phyloP scores from a whole-genome alignment of 2,797 vertebrate genomes.

The Acipenser transmontanus region DNA sequence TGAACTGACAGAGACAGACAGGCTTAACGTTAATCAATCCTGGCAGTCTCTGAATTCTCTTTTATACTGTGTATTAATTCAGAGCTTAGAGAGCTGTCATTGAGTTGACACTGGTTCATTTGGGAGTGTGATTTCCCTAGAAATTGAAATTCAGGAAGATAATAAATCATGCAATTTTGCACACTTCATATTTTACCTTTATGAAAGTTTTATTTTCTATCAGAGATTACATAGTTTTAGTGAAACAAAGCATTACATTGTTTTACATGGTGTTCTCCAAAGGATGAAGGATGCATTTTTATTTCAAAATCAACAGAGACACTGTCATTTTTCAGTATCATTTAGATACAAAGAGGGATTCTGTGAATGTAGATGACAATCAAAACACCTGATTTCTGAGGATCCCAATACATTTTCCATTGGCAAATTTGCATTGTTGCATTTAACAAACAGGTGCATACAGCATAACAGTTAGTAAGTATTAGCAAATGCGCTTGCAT shows the following conservation, averaged over 20 bases:
- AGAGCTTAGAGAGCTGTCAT: conserved; percentile 23
- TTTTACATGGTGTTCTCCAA: conserved; percentile 12
- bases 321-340: background rate
- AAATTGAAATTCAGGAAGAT: conserved; percentile 42
- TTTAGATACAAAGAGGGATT: too few species aligned
- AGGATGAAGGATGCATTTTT: conserved; percentile 5
- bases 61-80: conserved; percentile 52
- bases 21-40: conserved; percentile 53
- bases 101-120: conserved; percentile 35
- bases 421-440: too few species aligned
- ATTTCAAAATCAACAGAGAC: conserved; percentile 11
- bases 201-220: conserved; percentile 25
- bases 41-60: conserved; percentile 43
- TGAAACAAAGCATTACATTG: conserved; percentile 23
- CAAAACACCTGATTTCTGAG: too few species aligned
- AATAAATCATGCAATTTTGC: conserved; percentile 48
- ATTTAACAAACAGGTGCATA: too few species aligned
- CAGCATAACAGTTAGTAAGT: too few species aligned
- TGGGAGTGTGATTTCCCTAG: conserved; percentile 39
- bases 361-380: too few species aligned
- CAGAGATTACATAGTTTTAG: conserved; percentile 29
- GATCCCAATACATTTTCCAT: too few species aligned
- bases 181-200: conserved; percentile 33
- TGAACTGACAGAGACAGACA: conserved; percentile 49
- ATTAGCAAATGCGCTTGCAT: too few species aligned